Base-by-base conservation (phyloP, 2,113 vertebrate species). In the Macquaria ambigua region DNA sequence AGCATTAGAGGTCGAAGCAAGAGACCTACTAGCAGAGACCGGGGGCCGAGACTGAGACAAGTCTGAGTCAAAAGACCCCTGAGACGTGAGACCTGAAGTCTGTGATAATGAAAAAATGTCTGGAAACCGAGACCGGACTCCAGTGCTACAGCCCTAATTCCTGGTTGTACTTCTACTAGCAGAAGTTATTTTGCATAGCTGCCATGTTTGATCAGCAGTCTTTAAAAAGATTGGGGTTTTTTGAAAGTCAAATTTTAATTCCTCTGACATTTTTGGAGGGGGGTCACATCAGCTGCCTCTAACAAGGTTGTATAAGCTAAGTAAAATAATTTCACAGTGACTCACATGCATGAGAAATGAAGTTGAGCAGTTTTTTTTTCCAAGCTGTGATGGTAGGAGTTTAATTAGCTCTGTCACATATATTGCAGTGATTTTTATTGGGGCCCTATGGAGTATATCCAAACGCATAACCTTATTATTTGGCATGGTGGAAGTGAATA, bases 261-360 rank as follows among this genome's bases (percentile, higher is more conserved):
- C 71, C 83, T 69, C 31, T 86, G 78, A 82, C 56, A 80, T 87
- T 83, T 85, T 85, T 70, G 3, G 23, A 23, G 12, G 46, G 62
- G 55, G 69, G 70, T 68, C 85, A 90, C 34, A 79, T 84, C 79
- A 84, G 74, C 63, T 79, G 76, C 79, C 67, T 87, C 83, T 72
- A 77, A 90, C 56, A 81, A 83, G 83, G 79, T 87, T 90, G 81
- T 70, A 43, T 84, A 81, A 90, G 82, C 64, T 46, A 70, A 85
- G 81, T 66, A 72, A 80, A 87, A 84, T 90, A 34, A 89, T 91
- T 91, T 82, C 71, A 62, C 85, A 67, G 81, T 89, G 92, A 93
- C 77, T 92, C 85, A 88, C 72, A 74, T 63, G 43, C 87, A 87
- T 81, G 66, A 61, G 56, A 86, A 87, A 91, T 92, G 18, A 88